phyloP scores from a whole-genome alignment of 2,797 vertebrate genomes.

The Sitta carolinensis region DNA sequence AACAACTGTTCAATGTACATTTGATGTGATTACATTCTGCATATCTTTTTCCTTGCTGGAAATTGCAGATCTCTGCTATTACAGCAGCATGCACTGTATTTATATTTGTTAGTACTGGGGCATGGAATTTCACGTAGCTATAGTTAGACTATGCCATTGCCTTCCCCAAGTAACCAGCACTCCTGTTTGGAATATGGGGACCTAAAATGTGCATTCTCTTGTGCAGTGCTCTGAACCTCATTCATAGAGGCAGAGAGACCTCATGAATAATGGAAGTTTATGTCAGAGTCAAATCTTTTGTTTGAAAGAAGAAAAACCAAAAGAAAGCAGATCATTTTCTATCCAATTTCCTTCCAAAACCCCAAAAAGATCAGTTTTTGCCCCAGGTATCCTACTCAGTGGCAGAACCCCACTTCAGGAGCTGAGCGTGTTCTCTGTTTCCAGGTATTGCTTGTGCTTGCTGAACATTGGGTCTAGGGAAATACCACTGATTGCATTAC shows the following conservation, averaged over 20 bases:
- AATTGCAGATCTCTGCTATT: neutral
- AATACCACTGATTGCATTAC: neutral
- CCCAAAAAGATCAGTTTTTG: accelerated
- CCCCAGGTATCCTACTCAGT: neutral
- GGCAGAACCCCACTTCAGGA: neutral
- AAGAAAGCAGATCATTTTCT: neutral
- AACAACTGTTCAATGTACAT: neutral
- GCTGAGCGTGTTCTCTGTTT: neutral
- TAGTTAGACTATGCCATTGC: neutral
- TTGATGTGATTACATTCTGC: slow-evolving; percentile 61
- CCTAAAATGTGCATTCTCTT: neutral
- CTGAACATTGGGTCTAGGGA: neutral
- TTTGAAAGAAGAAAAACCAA: neutral
- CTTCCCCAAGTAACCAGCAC: neutral
- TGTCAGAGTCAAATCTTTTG: neutral
- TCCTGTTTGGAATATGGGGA: neutral
- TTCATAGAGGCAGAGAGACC: neutral
- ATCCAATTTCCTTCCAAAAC: neutral
- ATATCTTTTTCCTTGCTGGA: neutral
- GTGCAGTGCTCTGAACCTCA: neutral
- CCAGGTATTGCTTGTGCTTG: neutral
- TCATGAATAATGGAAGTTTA: neutral
- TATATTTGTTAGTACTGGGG: neutral
- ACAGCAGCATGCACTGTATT: neutral
- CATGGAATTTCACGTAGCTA: neutral